Evolutionary conservation across 1,140 invertebrate genomes (phyloP).

Genomic region (Chionoecetes opilio): DNA sequence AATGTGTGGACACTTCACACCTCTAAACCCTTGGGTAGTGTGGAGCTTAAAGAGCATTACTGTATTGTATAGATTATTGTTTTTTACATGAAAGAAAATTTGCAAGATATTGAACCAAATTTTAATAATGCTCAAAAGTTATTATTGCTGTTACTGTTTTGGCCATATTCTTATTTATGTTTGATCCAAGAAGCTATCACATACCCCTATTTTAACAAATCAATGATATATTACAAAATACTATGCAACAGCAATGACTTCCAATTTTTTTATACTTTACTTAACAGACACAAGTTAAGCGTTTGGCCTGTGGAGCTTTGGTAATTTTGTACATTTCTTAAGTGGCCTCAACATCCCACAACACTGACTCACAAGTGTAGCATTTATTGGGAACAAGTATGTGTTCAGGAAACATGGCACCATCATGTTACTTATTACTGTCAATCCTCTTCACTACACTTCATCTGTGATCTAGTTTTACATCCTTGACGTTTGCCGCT

Average conservation of each 20-base stretch:
- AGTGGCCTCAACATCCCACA: conserved; percentile 34
- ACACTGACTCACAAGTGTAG: conserved; percentile 7
- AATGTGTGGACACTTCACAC: conserved; percentile 39
- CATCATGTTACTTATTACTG: not conserved
- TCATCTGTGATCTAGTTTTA: not conserved
- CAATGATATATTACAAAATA: not conserved
- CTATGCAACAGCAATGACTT: conserved; percentile 28
- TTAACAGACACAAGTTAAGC: conserved; percentile 45
- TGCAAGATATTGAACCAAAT: conserved; percentile 16
- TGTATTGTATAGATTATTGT: not conserved
- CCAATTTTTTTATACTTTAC: conserved; percentile 15
- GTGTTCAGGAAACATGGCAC: not conserved
- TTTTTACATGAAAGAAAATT: conserved; percentile 40
- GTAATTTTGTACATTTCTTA: not conserved
- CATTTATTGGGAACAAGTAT: not conserved
- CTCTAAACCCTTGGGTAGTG: conserved; percentile 35
- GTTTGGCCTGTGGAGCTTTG: conserved; percentile 59
- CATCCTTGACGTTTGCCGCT: not conserved
- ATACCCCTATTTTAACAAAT: not conserved
- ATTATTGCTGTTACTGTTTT: conserved; percentile 53
- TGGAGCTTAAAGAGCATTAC: conserved; percentile 20
- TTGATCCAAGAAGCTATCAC: conserved; percentile 23
- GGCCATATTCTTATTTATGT: conserved; percentile 51
- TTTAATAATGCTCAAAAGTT: conserved; percentile 21
- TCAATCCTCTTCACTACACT: not conserved